Conservation (phyloP, 2,113 vertebrate genomes). For the Bos taurus region ARS-UCD2.0 NC_037350.1:46765501-46766000, state of each 20-base stretch:
- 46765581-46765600: neutral
- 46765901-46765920: neutral
- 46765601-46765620: neutral
- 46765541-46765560: neutral
- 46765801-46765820: neutral
- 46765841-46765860: neutral
- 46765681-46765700: neutral
- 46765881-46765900: neutral
- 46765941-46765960: neutral
- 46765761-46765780: neutral
- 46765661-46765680: neutral
- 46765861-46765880: neutral
- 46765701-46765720: neutral
- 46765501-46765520: neutral
- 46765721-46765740: neutral
- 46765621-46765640: too few relatives aligned
- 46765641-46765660: neutral
- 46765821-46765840: fast-evolving
- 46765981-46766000: neutral
- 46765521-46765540: too few relatives aligned
- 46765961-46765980: neutral
- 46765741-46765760: neutral
- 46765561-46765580: neutral
- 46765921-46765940: fast-evolving
- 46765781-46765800: neutral